A percentile compares a stretch with the other conserved stretches of the same genome.
Evolutionary conservation across 2,888 invertebrate species (phyloP).

Genomic region (Lepetodrilus schrolli): DNA sequence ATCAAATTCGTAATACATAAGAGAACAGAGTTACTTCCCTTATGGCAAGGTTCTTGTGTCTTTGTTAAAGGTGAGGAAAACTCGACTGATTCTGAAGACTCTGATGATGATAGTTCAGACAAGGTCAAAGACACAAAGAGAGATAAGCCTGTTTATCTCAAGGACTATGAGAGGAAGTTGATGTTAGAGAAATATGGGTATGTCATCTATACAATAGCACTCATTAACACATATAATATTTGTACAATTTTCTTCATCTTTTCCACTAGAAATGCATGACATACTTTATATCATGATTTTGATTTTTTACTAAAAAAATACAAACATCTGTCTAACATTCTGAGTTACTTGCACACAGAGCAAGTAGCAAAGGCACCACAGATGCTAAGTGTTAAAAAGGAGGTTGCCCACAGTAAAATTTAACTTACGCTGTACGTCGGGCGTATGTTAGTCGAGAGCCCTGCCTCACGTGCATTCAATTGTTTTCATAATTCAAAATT

Average conservation of each 20-base stretch:
- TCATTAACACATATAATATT: too few relatives aligned
- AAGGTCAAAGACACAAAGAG: conserved; percentile 67
- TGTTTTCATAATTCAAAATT: too few relatives aligned
- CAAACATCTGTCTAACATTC: neutral
- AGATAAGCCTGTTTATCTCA: conserved; percentile 79
- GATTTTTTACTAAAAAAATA: neutral
- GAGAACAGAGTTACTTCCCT: too few relatives aligned
- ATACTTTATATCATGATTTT: neutral
- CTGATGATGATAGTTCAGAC: neutral
- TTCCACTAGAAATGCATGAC: neutral
- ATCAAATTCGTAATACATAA: too few relatives aligned
- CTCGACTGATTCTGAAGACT: too few relatives aligned
- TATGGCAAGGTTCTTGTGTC: too few relatives aligned
- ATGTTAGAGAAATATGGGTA: conserved; percentile 82
- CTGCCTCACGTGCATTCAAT: too few relatives aligned
- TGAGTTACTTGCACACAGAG: neutral
- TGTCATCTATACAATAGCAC: conserved; percentile 36
- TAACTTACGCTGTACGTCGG: too few relatives aligned
- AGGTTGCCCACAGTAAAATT: too few relatives aligned
- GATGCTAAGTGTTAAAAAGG: neutral
- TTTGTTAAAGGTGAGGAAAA: too few relatives aligned
- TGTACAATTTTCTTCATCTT: too few relatives aligned
- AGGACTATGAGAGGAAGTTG: conserved; percentile 87
- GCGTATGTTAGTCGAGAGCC: too few relatives aligned
- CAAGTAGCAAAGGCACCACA: neutral